These are phyloP conservation scores for Temnopleurus reevesii DNA, from an alignment of 53 echinoderm and acorn worm genomes.

Conservation along the genomic window DNA sequence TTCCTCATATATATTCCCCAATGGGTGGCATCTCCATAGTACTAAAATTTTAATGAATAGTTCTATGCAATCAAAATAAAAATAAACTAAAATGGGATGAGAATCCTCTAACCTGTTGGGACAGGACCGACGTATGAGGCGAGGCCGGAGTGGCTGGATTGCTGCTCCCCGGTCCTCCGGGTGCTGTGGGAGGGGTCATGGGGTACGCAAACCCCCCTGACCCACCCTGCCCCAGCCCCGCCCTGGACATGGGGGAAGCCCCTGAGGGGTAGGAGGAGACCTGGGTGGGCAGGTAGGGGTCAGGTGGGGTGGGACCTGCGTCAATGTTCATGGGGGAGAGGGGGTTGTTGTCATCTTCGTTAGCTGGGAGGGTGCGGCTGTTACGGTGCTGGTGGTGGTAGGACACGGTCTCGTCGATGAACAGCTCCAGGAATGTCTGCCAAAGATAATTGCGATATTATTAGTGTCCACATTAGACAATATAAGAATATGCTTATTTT, in stretches of 20 bases:
- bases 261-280: constrained; percentile 62
- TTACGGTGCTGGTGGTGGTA: constrained; percentile 59
- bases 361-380: constrained; percentile 70
- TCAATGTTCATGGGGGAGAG: constrained; percentile 89
- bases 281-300: constrained; percentile 65
- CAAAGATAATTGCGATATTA: constrained; percentile 54
- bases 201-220: constrained; percentile 81
- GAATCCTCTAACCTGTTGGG: constrained; percentile 63
- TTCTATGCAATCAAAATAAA: no score
- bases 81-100: background rate
- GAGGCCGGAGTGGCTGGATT: constrained; percentile 97
- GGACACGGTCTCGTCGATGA: constrained; percentile 82
- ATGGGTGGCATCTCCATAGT: no score
- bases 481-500: no score
- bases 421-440: constrained; percentile 92
- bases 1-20: no score
- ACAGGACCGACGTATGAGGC: constrained; percentile 87
- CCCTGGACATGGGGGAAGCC: constrained; percentile 81
- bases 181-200: constrained; percentile 72
- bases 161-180: constrained; percentile 70
- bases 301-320: constrained; percentile 62
- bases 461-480: no score
- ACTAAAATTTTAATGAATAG: no score
- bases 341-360: constrained; percentile 84
- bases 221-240: constrained; percentile 56